Conservation (phyloP, 37 sponge, comb jelly and placozoan genomes). For the Chondrilla cf. caribensis region DNA sequence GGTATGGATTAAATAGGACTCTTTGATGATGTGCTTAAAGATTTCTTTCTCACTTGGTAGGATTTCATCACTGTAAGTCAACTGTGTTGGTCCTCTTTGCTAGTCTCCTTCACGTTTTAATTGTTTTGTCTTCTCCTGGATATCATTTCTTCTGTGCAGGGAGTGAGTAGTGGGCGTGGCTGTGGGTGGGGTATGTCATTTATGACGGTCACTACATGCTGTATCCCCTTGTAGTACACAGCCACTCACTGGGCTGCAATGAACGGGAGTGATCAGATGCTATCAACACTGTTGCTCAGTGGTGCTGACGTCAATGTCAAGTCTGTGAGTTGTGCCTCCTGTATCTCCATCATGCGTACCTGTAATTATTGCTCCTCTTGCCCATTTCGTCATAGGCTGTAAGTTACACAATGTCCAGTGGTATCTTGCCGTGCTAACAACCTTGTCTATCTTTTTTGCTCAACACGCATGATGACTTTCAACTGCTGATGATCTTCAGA, state of each 20-base stretch:
- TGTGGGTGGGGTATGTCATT: background rate
- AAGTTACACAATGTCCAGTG: background rate
- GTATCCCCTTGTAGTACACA: conserved; percentile 41
- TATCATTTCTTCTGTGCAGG: conserved; percentile 28
- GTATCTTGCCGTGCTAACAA: background rate
- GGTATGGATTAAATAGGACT: conserved; percentile 4
- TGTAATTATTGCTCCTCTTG: background rate
- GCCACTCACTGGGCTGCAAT: conserved; percentile 86
- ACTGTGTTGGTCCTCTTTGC: no score
- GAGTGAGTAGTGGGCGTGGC: background rate
- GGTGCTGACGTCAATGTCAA: conserved; percentile 57
- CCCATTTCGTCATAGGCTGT: background rate
- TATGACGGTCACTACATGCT: background rate
- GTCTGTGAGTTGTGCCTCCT: conserved; percentile 60
- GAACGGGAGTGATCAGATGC: conserved; percentile 61
- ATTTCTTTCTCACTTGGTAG: background rate
- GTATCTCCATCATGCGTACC: background rate
- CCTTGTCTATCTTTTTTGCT: background rate
- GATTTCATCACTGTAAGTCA: conserved; percentile 3
- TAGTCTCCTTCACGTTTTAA: background rate
- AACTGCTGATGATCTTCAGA: background rate
- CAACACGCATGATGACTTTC: no score
- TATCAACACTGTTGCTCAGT: conserved; percentile 52
- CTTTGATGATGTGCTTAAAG: background rate
- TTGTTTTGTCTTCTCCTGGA: background rate